Percentiles rank a stretch among this genome's conserved stretches.
These are phyloP conservation scores for Scaptomyza hsui DNA, from an alignment of 1,140 invertebrate genomes.

Conservation along the genomic window DNA sequence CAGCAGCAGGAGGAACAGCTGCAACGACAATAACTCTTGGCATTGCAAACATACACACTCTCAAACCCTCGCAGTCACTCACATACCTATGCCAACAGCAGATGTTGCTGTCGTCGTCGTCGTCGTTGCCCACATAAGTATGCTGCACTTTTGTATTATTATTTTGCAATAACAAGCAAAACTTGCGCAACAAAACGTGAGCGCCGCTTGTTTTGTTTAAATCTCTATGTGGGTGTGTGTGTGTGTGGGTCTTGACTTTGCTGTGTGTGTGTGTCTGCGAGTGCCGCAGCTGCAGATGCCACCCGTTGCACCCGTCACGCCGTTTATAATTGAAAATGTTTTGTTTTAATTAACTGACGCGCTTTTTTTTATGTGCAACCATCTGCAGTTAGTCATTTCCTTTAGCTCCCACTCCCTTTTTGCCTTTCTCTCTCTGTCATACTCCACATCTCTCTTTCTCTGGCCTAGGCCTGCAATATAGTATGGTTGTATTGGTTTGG, in stretches of 20 bases:
- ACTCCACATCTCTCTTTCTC: conserved; percentile 20
- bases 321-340: conserved; percentile 77
- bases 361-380: conserved; percentile 64
- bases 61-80: conserved; percentile 10
- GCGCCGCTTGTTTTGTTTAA: conserved; percentile 45
- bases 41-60: conserved; percentile 46
- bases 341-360: conserved; percentile 78
- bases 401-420: background rate
- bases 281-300: conserved; percentile 25
- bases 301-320: conserved; percentile 4
- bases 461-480: background rate
- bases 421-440: too few relatives aligned
- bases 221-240: conserved; percentile 1
- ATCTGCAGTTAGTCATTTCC: conserved; percentile 18
- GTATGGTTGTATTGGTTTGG: background rate
- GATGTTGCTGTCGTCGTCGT: conserved; percentile 36
- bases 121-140: conserved; percentile 57
- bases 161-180: conserved; percentile 45
- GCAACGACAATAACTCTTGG: conserved; percentile 71
- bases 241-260: conserved; percentile 10
- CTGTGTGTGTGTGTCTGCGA: conserved; percentile 48
- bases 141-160: conserved; percentile 50
- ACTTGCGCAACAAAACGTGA: conserved; percentile 45
- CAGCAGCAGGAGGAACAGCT: conserved; percentile 66
- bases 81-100: conserved; percentile 50